Base-by-base conservation (phyloP, 2,888 invertebrate species). In the Mythimna vitellina region DNA sequence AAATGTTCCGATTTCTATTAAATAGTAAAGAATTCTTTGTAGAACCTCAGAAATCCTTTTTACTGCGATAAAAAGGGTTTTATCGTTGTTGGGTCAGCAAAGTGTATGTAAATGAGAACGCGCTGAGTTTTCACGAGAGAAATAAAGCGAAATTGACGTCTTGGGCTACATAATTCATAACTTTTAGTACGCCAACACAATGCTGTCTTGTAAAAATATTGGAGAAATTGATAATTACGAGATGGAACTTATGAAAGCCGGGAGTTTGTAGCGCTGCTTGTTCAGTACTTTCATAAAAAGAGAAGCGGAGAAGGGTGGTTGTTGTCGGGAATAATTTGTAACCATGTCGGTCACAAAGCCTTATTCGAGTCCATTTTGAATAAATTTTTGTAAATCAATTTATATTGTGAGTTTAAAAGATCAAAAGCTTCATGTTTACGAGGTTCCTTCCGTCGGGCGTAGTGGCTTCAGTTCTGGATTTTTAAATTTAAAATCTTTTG, bases 71-170 rank as follows among this genome's bases (percentile, higher is more conserved):
- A 95, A 94, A 95, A 92, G 92, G 93, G 93, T 91, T 94, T 94
- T 94, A 94, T 94, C 91, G 93, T 85, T 90, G 92, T 92, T 91
- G 93, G 95, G 94, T 94, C 94, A 94, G 95, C 93, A 93, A 94
- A 94, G 92, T 94, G 93, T 95, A 95, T 95, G 94, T 92, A 95
- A 95, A 95, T 95, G 92, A 92, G 91, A 88, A 88, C 89, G 89
- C 88, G 89, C 86, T 86, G 89, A 89, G 90, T 88, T 88, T 91
- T 87, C 85, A 85, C 87, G 90, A 92, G 91, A 88, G 91, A 92
- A 92, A 93, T 94, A 93, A 92, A 92, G 86, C 87, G 81, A 88
- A 90, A 93, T 91, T 87, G 93, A 86, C 88, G 90, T 91, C 92
- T 89, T 88, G 89, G 90, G 90, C 84, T 82, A 88, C 87, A 90